Evolutionary conservation across 2,113 vertebrate species (phyloP).

Genomic region (Pica pica): DNA sequence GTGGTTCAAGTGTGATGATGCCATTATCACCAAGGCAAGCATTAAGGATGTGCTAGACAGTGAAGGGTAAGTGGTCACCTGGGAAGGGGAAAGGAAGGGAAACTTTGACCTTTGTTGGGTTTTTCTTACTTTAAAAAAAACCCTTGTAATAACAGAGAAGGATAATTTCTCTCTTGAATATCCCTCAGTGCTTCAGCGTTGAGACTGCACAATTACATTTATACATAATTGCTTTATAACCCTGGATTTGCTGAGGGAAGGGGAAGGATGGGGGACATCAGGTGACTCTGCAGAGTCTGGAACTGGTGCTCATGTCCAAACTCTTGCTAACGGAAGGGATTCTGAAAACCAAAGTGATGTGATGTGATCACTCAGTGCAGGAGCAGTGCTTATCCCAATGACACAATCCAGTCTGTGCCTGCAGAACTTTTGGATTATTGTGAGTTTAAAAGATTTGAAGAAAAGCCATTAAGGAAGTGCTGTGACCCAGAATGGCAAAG

Average conservation of each 20-base stretch:
- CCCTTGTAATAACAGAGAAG: background rate
- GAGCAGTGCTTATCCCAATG: background rate
- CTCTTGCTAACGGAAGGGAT: background rate
- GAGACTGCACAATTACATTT: background rate
- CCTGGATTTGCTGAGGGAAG: background rate
- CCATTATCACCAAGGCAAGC: constrained; percentile 99
- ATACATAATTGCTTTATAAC: background rate
- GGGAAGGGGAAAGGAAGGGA: background rate
- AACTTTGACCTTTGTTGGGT: background rate
- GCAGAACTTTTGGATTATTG: background rate
- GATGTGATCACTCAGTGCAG: background rate
- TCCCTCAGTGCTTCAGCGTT: background rate
- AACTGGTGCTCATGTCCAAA: background rate
- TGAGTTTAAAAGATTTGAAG: background rate
- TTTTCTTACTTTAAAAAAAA: background rate
- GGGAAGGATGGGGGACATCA: background rate
- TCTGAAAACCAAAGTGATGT: background rate
- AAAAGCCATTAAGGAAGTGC: background rate
- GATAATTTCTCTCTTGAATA: background rate
- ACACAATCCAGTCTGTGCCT: background rate
- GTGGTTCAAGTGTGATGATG: constrained; percentile 99
- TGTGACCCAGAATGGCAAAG: background rate
- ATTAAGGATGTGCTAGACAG: constrained; percentile 98
- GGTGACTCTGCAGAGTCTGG: background rate
- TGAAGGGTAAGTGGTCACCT: constrained; percentile 84